Base-by-base conservation (phyloP, 1,140 invertebrate species). In the Cydia splendana region DNA sequence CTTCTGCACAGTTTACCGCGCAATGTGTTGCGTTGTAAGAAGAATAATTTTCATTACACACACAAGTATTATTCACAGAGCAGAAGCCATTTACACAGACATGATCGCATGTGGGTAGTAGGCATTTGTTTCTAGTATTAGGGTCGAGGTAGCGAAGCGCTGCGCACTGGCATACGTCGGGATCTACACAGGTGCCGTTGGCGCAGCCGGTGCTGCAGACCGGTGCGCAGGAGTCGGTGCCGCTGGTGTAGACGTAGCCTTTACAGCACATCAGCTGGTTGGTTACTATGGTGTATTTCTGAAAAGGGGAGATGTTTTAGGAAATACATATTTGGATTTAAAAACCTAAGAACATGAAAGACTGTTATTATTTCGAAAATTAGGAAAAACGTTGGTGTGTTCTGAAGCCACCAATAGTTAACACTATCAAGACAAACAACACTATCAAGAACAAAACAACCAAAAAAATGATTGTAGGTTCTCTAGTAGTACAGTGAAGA, bases 141-240 rank as follows among this genome's bases (percentile, higher is more conserved):
- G 81, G 78, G 20, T 88, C 78, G 10, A 87, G 79, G 65, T 75
- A 76, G 2, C 77, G 30, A 0, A 89, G 88, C 6, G 85, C 82
- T 2, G 90, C 80, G 75, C 94, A 95, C 3, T 88, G 84, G 77
- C 95, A 96, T 2, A 78, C 81, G n/a, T 95, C 91, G 0, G 95
- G 95, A 0, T 84, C 90, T 53, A 87, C 78, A 80, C 95, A 96
- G n/a, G 80, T 81, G 0, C 94, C 94, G 20, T 94, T 93, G 2
- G 86, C 81, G 80, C 95, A 95, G 10, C 94, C 94, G 13, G 92
- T 92, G 13, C 94, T 93, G 82, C 95, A 95, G 10, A 88, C 82
- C 5, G 92, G 82, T n/a, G 84, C 82, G 77, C 95, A 95, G 82
- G 75, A 86, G 34, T 90, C 94, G 84, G 42, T 62, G 6, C 81